Conservation (phyloP, 1,140 invertebrate species). For the Euglossa dilemma region DNA sequence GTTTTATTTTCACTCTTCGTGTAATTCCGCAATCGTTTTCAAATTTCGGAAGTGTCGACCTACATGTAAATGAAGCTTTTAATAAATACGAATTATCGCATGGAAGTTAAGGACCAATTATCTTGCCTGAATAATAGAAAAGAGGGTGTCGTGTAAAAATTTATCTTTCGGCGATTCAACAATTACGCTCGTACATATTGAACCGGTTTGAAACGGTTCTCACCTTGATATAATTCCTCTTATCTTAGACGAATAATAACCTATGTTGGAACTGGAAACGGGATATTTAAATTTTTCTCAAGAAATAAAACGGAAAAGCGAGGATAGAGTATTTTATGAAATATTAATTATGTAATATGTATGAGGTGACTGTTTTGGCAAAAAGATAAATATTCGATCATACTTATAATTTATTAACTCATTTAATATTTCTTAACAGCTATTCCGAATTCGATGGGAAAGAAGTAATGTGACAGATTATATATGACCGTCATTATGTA, state of each 20-base stretch:
- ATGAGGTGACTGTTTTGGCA: neutral
- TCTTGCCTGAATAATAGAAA: slow-evolving; percentile 6
- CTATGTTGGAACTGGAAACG: neutral
- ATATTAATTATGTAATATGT: slow-evolving; percentile 35
- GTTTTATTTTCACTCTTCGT: neutral
- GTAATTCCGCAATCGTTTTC: neutral
- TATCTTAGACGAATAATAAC: slow-evolving; percentile 18
- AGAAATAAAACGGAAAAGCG: neutral
- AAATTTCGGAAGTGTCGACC: slow-evolving; percentile 2
- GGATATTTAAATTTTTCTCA: neutral
- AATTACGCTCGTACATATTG: neutral
- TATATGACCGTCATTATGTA: slow-evolving; percentile 1
- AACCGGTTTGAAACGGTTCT: slow-evolving; percentile 36
- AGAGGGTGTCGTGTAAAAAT: slow-evolving; percentile 23
- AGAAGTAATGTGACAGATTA: slow-evolving; percentile 25
- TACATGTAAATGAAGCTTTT: slow-evolving; percentile 17
- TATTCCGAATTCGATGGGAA: slow-evolving; percentile 12
- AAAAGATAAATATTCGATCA: neutral
- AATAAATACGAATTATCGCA: slow-evolving; percentile 32
- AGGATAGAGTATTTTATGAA: neutral
- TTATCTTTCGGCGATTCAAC: slow-evolving; percentile 34
- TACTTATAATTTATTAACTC: neutral
- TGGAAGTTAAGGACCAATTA: slow-evolving; percentile 12
- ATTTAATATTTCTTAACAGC: neutral
- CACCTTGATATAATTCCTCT: slow-evolving; percentile 17